phyloP scores from a whole-genome alignment of 1,140 invertebrate genomes.

The Zaprionus ghesquierei region DNA sequence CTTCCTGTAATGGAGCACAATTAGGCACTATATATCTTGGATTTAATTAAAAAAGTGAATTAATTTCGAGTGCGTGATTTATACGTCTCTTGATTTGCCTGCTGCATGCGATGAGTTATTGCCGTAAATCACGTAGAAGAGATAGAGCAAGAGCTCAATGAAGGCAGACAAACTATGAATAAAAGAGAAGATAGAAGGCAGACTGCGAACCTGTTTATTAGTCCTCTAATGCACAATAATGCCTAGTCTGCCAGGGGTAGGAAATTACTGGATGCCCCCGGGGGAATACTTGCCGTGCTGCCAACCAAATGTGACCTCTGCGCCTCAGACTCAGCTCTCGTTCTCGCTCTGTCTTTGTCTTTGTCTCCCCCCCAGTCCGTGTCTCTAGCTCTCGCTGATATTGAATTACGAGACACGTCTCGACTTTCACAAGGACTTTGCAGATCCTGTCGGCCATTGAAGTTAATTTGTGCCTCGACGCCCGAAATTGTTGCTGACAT shows the following conservation, averaged over 20 bases:
- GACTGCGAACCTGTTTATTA: slow-evolving; percentile 77
- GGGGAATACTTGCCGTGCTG: slow-evolving; percentile 74
- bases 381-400: slow-evolving; percentile 22
- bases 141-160: slow-evolving; percentile 53
- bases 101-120: slow-evolving; percentile 68
- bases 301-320: slow-evolving; percentile 78
- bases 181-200: slow-evolving; percentile 7
- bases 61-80: slow-evolving; percentile 77
- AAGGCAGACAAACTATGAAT: slow-evolving; percentile 69
- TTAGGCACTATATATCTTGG: not conserved
- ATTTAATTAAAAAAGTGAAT: slow-evolving; percentile 74
- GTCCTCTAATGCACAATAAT: slow-evolving; percentile 81
- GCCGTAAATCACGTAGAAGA: slow-evolving; percentile 76
- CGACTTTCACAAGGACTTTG: slow-evolving; percentile 50
- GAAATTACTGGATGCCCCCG: slow-evolving; percentile 67
- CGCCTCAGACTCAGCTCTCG: slow-evolving; percentile 20
- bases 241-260: slow-evolving; percentile 80
- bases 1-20: slow-evolving; percentile 1
- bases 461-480: slow-evolving; percentile 71
- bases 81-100: slow-evolving; percentile 73
- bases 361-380: not conserved
- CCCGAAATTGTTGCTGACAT: slow-evolving; percentile 71
- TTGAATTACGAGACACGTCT: slow-evolving; percentile 77
- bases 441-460: slow-evolving; percentile 28
- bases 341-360: slow-evolving; percentile 2